Conservation (phyloP, 2,888 invertebrate genomes). For the Bembecia ichneumoniformis region DNA sequence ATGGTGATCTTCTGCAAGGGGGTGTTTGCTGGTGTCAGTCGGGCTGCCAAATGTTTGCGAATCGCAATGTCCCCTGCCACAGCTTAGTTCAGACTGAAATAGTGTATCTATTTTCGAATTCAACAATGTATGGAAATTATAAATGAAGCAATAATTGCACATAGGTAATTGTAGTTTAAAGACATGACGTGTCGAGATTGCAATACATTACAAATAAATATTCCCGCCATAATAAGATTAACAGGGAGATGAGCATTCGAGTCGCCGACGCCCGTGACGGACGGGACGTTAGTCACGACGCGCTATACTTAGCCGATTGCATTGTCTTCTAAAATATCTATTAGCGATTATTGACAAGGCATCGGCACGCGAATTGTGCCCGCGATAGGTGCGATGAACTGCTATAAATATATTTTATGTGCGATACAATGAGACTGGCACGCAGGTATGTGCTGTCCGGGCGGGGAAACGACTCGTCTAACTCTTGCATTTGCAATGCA, state of each 20-base stretch:
- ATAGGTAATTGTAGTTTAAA: not conserved
- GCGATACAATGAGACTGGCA: slow-evolving; percentile 38
- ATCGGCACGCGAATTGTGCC: slow-evolving; percentile 67
- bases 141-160: no score
- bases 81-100: no score
- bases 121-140: no score
- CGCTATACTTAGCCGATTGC: slow-evolving; percentile 67
- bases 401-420: slow-evolving; percentile 67
- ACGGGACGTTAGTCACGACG: slow-evolving; percentile 62
- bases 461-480: not conserved
- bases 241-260: slow-evolving; percentile 49
- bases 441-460: slow-evolving; percentile 34
- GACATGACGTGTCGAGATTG: slow-evolving; percentile 36
- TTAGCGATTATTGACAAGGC: slow-evolving; percentile 72
- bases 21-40: no score
- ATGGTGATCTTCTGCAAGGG: no score
- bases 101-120: no score
- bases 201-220: slow-evolving; percentile 62
- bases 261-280: slow-evolving; percentile 29
- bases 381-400: slow-evolving; percentile 68
- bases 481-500: no score
- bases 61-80: no score
- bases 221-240: slow-evolving; percentile 66
- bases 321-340: slow-evolving; percentile 73
- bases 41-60: no score